phyloP scores from a whole-genome alignment of 2,797 vertebrate genomes.

The Bothrops alternatus region DNA sequence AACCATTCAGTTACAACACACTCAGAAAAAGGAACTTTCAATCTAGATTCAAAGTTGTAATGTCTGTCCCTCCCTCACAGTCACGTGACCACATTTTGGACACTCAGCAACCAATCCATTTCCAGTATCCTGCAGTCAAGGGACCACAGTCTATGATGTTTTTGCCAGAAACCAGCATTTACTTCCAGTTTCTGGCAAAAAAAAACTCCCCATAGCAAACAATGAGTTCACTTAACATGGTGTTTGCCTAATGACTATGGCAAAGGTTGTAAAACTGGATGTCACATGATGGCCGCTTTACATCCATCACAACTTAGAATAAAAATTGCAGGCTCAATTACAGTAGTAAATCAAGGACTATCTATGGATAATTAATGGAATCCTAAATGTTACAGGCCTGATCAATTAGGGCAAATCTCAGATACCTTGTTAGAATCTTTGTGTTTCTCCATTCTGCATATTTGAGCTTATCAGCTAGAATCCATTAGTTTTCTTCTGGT shows the following conservation, averaged over 20 bases:
- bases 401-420: neutral
- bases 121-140: neutral
- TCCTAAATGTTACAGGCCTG: neutral
- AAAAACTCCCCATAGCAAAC: neutral
- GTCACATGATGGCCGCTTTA: neutral
- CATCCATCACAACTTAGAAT: neutral
- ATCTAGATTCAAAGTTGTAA: neutral
- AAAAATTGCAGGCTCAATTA: neutral
- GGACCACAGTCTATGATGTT: neutral
- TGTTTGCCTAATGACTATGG: neutral
- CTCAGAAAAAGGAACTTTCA: neutral
- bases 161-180: neutral
- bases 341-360: neutral
- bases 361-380: neutral
- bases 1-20: neutral
- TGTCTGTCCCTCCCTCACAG: neutral
- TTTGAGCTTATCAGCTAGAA: neutral
- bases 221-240: neutral
- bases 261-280: neutral
- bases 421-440: neutral
- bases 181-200: neutral
- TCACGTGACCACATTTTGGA: neutral
- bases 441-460: neutral
- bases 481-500: neutral
- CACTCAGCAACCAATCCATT: neutral